Conservation (phyloP, 2,888 invertebrate species). For the Clusia tigrina region DNA sequence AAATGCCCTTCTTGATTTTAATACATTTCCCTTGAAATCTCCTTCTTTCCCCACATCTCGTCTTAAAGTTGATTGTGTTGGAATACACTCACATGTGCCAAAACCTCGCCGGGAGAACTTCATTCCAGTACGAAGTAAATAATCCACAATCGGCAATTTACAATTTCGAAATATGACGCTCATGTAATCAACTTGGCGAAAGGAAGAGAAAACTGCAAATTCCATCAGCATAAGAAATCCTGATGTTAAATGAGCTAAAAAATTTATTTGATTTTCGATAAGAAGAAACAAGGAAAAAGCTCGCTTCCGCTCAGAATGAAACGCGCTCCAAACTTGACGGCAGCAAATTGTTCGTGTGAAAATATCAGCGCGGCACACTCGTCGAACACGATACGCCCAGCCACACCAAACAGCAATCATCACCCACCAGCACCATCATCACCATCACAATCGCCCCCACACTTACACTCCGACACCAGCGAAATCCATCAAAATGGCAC, state of each 20-base stretch:
- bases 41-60: too few species aligned
- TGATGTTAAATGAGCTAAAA: constrained; percentile 27
- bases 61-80: too few species aligned
- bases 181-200: too few species aligned
- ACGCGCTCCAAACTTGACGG: constrained; percentile 26
- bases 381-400: background rate
- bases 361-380: constrained; percentile 6
- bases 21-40: too few species aligned
- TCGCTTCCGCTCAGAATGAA: constrained; percentile 12
- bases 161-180: too few species aligned
- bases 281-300: background rate
- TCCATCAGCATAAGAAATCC: constrained; percentile 5
- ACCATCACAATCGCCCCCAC: background rate
- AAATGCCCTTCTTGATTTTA: too few species aligned
- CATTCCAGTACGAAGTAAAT: too few species aligned
- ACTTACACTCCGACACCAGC: background rate
- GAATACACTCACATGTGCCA: too few species aligned
- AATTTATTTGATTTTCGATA: constrained; percentile 16
- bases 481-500: constrained; percentile 1
- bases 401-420: background rate
- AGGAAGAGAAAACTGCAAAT: background rate
- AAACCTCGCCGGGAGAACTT: too few species aligned
- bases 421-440: background rate
- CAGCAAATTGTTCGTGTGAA: constrained; percentile 22
- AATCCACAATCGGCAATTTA: too few species aligned